Evolutionary conservation across 2,113 vertebrate species (phyloP), one percentile per base, ranked within the genome.

Genomic region (Cololabis saira): DNA sequence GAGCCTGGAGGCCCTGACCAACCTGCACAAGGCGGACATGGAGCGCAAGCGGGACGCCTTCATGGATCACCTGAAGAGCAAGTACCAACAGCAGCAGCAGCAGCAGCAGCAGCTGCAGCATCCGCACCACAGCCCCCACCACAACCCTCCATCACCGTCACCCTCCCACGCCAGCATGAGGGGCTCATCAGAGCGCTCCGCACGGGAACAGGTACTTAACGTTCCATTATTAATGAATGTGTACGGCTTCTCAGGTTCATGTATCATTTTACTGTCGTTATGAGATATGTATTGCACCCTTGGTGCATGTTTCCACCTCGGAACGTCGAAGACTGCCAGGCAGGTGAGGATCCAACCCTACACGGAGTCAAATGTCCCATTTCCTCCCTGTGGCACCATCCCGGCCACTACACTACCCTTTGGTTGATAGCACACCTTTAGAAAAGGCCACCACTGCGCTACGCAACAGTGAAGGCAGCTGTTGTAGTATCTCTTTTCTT

Each of bases 21-120:
- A 95, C 76, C 94, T 99, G 74, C 97, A 98, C 93, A 99, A 99
- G 90, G 96, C 90, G 0, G 97, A 99, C 82, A 95, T 97, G 87
- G 97, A 99, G 18, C 95, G 96, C 67, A 98, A 98, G 87, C 78
- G 97, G 56, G 97, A 99, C 0, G 96, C 95, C 72, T 98, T 98
- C 90, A 97, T 98, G 95, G 97, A 99, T 76, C 97, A 98, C 85
- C 94, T 99, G 83, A 99, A 99, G 94, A 98, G 90, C 94, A 99
- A 99, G 81, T 99, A 98, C 86, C 97, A 96, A 0, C 96, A 96
- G 73, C 96, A 97, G 86, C 96, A 97, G 61, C 96, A 95, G n/a
- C n/a, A 95, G 61, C 84, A 95, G 75, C 89, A 90, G 77, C 90
- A 98, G 77, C 96, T 96, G 84, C 97, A 96, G 1, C 96, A 96